Evolutionary conservation across 2,888 invertebrate genomes (phyloP), one percentile per base, ranked within the genome.

Genomic region (Schizotus pectinicornis): DNA sequence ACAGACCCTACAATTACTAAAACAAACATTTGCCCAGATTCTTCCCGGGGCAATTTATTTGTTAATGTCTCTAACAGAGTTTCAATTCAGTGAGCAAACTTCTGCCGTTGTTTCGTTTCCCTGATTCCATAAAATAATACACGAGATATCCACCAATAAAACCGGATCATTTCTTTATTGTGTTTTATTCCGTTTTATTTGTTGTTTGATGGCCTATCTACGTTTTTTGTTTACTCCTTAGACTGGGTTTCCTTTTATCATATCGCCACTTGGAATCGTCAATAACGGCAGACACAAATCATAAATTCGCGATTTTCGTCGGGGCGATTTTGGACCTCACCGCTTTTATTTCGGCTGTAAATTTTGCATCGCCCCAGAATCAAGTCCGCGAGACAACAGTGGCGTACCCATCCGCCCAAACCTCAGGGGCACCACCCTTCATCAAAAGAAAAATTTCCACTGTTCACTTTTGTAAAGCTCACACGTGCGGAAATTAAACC

Each of bases 1-100:
- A 59, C 47, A 46, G 56, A 55, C 38, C 51, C 58, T 62, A 58
- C 63, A 64, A 63, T 67, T 59, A 61, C 63, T 63, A 59, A 62
- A 60, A 63, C 61, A 67, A 68, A 69, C 65, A 65, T 64, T 68
- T 61, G 63, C 57, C 55, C 66, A 43, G 65, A 66, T 59, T 64
- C 64, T 65, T 53, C 69, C 57, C 56, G 42, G 46, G 64, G 67
- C 62, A 52, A 65, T 64, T 62, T 59, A 56, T 61, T 51, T 57
- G 47, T 47, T 57, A 56, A 56, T 56, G 50, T 50, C 45, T 51
- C 56, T 46, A 56, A 49, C 50, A 56, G 50, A 39, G 56, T 34
- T 49, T 49, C 56, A 49, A 56, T 56, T 49, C 56, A 37, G 36
- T 43, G 48, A 42, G 32, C 39, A 50, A 50, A 56, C 50, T 50